phyloP scores from a whole-genome alignment of 2,797 vertebrate species.

The Phoebastria nigripes region DNA sequence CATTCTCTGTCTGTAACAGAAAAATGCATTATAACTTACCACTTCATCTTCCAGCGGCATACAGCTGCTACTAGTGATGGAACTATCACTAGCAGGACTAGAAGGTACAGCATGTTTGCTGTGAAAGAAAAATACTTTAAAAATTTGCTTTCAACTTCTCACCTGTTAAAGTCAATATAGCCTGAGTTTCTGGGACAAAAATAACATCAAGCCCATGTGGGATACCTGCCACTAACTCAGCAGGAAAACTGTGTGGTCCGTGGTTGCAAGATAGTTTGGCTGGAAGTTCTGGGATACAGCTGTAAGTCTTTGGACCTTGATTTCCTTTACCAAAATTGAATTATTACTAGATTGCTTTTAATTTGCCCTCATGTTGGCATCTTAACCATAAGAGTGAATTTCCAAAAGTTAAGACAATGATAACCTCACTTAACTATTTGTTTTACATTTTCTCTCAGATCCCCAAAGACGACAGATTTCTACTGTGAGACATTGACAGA shows the following conservation, averaged over 20 bases:
- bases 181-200: not conserved
- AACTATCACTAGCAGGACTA: conserved; percentile 33
- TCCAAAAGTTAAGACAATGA: not conserved
- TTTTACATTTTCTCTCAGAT: not conserved
- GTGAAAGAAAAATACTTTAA: conserved; percentile 12
- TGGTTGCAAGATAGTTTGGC: not conserved
- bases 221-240: not conserved
- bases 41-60: conserved; percentile 67
- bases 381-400: not conserved
- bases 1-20: not conserved
- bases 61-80: conserved; percentile 11
- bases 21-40: conserved; percentile 65
- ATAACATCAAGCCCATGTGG: rapidly evolving
- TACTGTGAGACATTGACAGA: rapidly evolving
- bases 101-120: conserved; percentile 46
- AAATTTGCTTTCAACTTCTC: not conserved
- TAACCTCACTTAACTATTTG: not conserved
- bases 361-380: not conserved
- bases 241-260: not conserved
- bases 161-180: not conserved
- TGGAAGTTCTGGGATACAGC: not conserved
- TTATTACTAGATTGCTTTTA: not conserved
- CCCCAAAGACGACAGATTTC: not conserved
- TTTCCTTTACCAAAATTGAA: not conserved
- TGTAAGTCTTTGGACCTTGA: not conserved